Evolutionary conservation across 2,797 vertebrate genomes (phyloP).

Genomic region (Chelidonichthys spinosus): DNA sequence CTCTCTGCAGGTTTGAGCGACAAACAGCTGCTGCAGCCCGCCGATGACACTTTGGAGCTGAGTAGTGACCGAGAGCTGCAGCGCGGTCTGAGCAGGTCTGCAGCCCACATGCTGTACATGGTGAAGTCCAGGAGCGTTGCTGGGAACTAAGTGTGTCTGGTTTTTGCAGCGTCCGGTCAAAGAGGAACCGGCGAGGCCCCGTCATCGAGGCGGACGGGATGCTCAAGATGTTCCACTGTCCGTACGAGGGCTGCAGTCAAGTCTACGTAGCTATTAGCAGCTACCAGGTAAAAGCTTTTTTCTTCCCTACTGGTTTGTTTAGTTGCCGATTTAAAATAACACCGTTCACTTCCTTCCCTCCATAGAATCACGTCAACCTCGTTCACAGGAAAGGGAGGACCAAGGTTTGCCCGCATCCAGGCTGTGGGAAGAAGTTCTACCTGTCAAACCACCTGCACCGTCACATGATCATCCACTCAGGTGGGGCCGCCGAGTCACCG

Average conservation of each 20-base stretch:
- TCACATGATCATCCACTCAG: constrained; percentile 95
- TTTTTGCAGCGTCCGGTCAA: constrained; percentile 78
- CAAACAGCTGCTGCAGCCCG: constrained; percentile 75
- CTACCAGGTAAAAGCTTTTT: constrained; percentile 86
- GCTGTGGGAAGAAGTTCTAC: constrained; percentile 96
- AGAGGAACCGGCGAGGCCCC: constrained; percentile 86
- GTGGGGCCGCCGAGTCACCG: constrained; percentile 65
- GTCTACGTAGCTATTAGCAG: constrained; percentile 92
- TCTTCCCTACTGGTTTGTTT: neutral
- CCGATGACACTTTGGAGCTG: constrained; percentile 73
- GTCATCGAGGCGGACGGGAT: constrained; percentile 89
- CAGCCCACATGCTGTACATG: neutral
- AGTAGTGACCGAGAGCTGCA: constrained; percentile 70
- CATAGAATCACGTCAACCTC: constrained; percentile 91
- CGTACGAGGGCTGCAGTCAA: constrained; percentile 91
- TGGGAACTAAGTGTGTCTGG: neutral
- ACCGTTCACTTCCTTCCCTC: neutral
- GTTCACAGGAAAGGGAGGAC: constrained; percentile 93
- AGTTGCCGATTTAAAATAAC: neutral
- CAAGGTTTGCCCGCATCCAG: constrained; percentile 93
- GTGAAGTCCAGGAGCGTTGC: neutral
- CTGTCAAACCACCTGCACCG: constrained; percentile 92
- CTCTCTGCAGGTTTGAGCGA: constrained; percentile 68
- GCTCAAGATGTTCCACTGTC: constrained; percentile 94
- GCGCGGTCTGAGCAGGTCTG: constrained; percentile 75